Conservation (phyloP, 2,888 invertebrate genomes). For the Eupithecia insigniata region DNA sequence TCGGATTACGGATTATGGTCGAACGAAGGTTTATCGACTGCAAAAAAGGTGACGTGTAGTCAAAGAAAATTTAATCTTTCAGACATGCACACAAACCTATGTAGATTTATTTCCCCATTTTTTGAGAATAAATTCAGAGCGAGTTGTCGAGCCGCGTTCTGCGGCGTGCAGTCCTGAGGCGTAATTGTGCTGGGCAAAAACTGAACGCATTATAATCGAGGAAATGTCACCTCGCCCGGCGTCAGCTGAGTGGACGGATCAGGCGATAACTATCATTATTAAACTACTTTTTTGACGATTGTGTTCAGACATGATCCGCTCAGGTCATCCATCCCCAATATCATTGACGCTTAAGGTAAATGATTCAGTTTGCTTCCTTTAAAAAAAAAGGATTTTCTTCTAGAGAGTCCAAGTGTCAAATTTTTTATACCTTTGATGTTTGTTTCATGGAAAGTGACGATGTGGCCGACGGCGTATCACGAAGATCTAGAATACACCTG, state of each 20-base stretch:
- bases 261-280: constrained; percentile 44
- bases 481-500: no score
- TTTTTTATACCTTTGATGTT: no score
- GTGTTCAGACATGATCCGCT: constrained; percentile 26
- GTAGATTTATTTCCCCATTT: background rate
- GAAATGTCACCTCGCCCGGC: constrained; percentile 59
- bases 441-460: no score
- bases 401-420: background rate
- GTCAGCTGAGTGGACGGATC: constrained; percentile 44
- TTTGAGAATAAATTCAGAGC: background rate
- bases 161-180: constrained; percentile 64
- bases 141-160: constrained; percentile 44
- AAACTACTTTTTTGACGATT: constrained; percentile 36
- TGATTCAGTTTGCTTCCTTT: background rate
- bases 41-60: no score
- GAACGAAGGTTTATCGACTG: no score
- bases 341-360: background rate
- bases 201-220: constrained; percentile 74
- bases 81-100: background rate
- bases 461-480: no score
- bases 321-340: background rate
- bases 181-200: constrained; percentile 71
- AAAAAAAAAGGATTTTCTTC: background rate
- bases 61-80: no score
- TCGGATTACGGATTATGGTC: no score